Percentiles rank a stretch among this genome's conserved stretches.
Evolutionary conservation across 2,888 invertebrate genomes (phyloP).

Genomic region (Habrosyne pyritoides): DNA sequence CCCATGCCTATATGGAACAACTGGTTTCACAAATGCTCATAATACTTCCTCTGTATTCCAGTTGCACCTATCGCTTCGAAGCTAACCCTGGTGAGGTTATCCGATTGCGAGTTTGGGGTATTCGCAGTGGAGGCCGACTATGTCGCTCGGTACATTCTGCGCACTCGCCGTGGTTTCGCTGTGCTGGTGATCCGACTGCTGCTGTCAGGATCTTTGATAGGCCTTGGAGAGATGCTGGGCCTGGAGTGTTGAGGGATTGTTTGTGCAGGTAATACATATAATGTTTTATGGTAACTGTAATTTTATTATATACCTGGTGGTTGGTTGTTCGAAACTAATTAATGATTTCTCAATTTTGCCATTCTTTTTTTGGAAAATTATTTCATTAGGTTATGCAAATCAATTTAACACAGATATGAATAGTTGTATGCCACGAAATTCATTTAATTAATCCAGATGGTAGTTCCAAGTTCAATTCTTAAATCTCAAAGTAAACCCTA

Average conservation of each 20-base stretch:
- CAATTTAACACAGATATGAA: no score
- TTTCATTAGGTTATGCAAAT: no score
- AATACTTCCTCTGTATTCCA: constrained; percentile 55
- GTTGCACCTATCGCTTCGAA: constrained; percentile 94
- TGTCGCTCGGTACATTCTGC: constrained; percentile 85
- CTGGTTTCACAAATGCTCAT: no score
- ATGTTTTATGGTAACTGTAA: not conserved
- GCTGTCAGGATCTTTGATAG: constrained; percentile 89
- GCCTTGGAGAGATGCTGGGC: constrained; percentile 85
- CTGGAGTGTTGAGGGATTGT: constrained; percentile 90
- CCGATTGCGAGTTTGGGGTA: constrained; percentile 88
- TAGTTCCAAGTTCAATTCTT: no score
- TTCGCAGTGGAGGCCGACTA: constrained; percentile 85
- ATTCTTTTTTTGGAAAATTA: not conserved
- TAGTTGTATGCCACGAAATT: no score
- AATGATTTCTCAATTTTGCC: not conserved
- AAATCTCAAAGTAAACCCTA: no score
- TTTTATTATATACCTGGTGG: no score
- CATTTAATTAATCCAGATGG: no score
- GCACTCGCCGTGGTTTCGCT: constrained; percentile 87
- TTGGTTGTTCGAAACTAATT: no score
- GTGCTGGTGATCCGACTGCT: constrained; percentile 88
- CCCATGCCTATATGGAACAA: no score
- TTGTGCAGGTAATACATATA: constrained; percentile 85
- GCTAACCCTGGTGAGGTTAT: constrained; percentile 92